These are phyloP conservation scores for Anabacerthia variegaticeps DNA, from an alignment of 2,797 vertebrate genomes.

Conservation along the genomic window DNA sequence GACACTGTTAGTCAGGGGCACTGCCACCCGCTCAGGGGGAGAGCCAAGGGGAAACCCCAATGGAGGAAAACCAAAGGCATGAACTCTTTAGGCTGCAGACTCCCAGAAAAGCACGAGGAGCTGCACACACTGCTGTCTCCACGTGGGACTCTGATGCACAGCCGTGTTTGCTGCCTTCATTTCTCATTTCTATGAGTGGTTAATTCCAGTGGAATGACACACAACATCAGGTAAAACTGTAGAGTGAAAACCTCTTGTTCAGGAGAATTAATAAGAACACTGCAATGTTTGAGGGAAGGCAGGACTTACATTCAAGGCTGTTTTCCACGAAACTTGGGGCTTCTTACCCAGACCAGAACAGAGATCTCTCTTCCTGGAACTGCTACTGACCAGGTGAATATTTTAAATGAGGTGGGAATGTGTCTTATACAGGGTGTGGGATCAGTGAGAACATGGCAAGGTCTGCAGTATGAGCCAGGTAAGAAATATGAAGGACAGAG, in stretches of 20 bases:
- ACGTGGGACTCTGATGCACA: background rate
- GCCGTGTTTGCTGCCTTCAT: background rate
- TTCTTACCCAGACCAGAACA: background rate
- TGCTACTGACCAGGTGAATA: background rate
- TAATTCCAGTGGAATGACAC: background rate
- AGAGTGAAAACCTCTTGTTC: background rate
- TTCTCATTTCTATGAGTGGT: background rate
- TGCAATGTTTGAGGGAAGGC: background rate
- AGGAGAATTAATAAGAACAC: background rate
- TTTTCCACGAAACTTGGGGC: background rate
- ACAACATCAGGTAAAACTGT: background rate
- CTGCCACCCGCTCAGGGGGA: background rate
- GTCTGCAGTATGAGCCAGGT: background rate
- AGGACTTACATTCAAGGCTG: background rate
- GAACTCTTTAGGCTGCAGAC: rapidly evolving
- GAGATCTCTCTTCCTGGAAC: background rate
- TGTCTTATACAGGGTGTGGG: background rate
- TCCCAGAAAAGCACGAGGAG: background rate
- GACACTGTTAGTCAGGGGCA: background rate
- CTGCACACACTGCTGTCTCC: background rate
- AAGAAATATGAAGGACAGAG: background rate
- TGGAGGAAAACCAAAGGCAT: background rate
- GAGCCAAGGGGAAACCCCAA: background rate
- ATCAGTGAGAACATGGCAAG: background rate
- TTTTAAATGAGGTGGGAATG: background rate